phyloP scores from a whole-genome alignment of 1,140 invertebrate species.

The Sycophila sp. region DNA sequence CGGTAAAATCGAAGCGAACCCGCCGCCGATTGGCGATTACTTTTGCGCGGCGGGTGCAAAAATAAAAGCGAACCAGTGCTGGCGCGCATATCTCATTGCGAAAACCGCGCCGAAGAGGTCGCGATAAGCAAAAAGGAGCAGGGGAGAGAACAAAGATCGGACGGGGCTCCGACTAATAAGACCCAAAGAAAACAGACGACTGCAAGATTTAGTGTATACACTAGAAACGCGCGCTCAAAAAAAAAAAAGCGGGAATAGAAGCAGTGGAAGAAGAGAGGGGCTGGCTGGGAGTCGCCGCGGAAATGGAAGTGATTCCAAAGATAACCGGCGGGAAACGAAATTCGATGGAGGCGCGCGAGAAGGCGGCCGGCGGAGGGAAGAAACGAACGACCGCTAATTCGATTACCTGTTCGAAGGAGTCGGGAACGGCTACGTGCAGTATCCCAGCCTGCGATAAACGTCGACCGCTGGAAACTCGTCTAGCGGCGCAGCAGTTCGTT shows the following conservation, averaged over 20 bases:
- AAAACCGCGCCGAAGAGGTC: neutral
- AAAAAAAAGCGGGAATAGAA: neutral
- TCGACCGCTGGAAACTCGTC: neutral
- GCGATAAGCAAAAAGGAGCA: no score
- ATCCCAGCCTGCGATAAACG: constrained; percentile 24
- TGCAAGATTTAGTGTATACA: no score
- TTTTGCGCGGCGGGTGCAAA: neutral
- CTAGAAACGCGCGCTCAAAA: neutral
- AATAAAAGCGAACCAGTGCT: neutral
- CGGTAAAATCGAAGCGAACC: no score
- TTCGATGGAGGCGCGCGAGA: constrained; percentile 12
- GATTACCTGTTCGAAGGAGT: constrained; percentile 33
- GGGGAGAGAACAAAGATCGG: no score
- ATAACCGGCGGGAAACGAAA: constrained; percentile 31
- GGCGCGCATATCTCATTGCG: neutral
- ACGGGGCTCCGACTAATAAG: no score
- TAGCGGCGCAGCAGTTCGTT: neutral
- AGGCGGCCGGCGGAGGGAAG: neutral
- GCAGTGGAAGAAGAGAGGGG: constrained; percentile 10
- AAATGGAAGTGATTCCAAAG: constrained; percentile 23
- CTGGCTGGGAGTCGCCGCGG: constrained; percentile 1
- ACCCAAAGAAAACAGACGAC: no score
- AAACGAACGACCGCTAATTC: constrained; percentile 32
- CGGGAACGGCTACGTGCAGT: neutral
- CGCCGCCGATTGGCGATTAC: constrained; percentile 10